These are phyloP conservation scores for Hypomesus transpacificus DNA, from an alignment of 2,113 vertebrate genomes.

Conservation along the genomic window DNA sequence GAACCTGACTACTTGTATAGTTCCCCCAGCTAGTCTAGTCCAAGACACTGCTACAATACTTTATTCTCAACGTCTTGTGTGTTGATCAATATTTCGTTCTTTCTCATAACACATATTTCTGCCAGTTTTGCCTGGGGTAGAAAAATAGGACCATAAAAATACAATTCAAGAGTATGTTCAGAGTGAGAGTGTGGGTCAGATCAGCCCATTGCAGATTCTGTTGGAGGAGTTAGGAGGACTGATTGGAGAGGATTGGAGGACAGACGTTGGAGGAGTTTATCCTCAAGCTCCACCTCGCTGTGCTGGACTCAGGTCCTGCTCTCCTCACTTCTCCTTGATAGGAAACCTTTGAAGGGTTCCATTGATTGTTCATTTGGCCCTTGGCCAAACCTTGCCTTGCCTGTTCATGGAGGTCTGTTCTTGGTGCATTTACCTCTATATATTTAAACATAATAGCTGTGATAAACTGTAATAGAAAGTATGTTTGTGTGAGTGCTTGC, in stretches of 20 bases:
- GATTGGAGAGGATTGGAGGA: constrained; percentile 1
- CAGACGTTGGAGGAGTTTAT: neutral
- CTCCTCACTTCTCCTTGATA: constrained; percentile 5
- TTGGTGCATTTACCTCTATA: constrained; percentile 25
- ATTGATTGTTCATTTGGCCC: constrained; percentile 34
- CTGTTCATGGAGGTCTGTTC: constrained; percentile 39
- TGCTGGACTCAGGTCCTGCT: constrained; percentile 21
- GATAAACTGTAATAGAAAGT: constrained; percentile 3
- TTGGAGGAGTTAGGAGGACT: neutral
- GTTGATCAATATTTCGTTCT: too few relatives aligned
- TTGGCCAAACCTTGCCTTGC: constrained; percentile 20
- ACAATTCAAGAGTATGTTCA: too few relatives aligned
- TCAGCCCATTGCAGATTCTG: too few relatives aligned
- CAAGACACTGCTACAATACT: too few relatives aligned
- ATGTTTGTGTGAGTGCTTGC: neutral
- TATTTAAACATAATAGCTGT: constrained; percentile 29
- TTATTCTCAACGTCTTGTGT: too few relatives aligned
- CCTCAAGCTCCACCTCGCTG: neutral
- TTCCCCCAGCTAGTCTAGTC: too few relatives aligned
- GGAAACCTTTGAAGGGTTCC: constrained; percentile 9
- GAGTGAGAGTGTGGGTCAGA: too few relatives aligned
- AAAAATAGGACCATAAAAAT: too few relatives aligned
- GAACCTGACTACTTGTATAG: neutral
- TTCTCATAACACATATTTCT: too few relatives aligned
- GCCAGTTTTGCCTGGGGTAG: too few relatives aligned